Base-by-base conservation (phyloP, 1,140 invertebrate species). In the Drosophila triauraria region DNA sequence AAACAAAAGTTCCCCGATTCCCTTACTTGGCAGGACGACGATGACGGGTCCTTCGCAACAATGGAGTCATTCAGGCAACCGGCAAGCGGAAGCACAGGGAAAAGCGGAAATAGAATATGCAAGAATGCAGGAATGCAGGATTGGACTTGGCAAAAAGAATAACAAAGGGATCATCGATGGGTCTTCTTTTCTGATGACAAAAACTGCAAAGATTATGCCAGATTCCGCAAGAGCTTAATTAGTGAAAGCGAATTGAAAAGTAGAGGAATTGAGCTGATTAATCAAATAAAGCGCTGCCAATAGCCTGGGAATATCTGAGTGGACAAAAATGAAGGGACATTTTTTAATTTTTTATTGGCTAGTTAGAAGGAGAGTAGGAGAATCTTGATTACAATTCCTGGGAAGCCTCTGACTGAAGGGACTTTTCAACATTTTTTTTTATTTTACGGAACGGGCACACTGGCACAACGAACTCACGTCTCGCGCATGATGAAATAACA, bases 1-100 rank as follows among this genome's bases (percentile, higher is more conserved):
- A 78, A 57, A 78, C 58, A 53, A 78, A 78, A 70, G 42, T 70
- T 78, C 13, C 46, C 35, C 43, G 5, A 77, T 69, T 47, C 63
- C 38, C 56, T 78, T 13, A 25, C 54, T 6, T 42, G 40, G 40
- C 15, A 42, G 40, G 15, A 42, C 6, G 40, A 40, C 23, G n/a
- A 65, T 38, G 25, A 13, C 4, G 35, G 46, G 67, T 72, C 32
- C 44, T 35, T n/a, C 0, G 35, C n/a, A 54, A 67, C 51, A 68
- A 69, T 47, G 50, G 42, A 23, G 27, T 42, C 43, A 20, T 9
- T 17, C 15, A 20, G 32, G 4, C 20, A 54, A 20, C 23, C 30
- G 59, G 42, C 15, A 15, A 25, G 12, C 46, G 32, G 47, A 32
- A 63, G 38, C 17, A 25, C 25, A 8, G 27, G 25, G n/a, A 23